phyloP scores from a whole-genome alignment of 2,113 vertebrate genomes.

The Labeo catla region DNA sequence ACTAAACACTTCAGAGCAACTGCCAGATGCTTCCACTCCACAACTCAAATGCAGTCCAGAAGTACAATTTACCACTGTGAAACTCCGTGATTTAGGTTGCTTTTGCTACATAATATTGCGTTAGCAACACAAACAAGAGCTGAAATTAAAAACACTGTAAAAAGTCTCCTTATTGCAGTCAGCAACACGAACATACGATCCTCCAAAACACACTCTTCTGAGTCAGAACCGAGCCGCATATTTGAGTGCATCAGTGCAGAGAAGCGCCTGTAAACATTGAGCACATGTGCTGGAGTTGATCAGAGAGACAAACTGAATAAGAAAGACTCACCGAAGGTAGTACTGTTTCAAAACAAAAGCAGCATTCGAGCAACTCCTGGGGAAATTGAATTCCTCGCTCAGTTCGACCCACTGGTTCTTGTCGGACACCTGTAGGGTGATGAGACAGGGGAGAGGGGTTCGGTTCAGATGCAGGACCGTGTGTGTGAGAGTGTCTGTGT shows the following conservation, averaged over 20 bases:
- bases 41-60: neutral
- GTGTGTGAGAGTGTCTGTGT: neutral
- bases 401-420: slow-evolving; percentile 99
- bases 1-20: neutral
- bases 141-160: neutral
- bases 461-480: slow-evolving; percentile 23
- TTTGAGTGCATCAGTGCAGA: slow-evolving; percentile 5
- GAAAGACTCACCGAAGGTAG: slow-evolving; percentile 96
- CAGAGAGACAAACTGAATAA: slow-evolving; percentile 43
- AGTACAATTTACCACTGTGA: neutral
- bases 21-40: neutral
- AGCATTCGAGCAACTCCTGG: slow-evolving; percentile 97
- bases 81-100: neutral
- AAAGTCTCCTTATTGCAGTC: neutral
- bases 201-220: neutral
- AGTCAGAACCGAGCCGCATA: neutral
- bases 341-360: slow-evolving; percentile 99
- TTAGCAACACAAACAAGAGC: neutral
- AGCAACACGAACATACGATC: neutral
- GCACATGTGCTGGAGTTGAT: slow-evolving; percentile 71
- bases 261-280: slow-evolving; percentile 76
- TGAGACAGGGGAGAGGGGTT: slow-evolving; percentile 28
- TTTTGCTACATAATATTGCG: neutral
- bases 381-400: slow-evolving; percentile 97
- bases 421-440: slow-evolving; percentile 69